Evolutionary conservation across 2,888 invertebrate genomes (phyloP), one percentile per base, ranked within the genome.

Genomic region (Antheraea yamamai): DNA sequence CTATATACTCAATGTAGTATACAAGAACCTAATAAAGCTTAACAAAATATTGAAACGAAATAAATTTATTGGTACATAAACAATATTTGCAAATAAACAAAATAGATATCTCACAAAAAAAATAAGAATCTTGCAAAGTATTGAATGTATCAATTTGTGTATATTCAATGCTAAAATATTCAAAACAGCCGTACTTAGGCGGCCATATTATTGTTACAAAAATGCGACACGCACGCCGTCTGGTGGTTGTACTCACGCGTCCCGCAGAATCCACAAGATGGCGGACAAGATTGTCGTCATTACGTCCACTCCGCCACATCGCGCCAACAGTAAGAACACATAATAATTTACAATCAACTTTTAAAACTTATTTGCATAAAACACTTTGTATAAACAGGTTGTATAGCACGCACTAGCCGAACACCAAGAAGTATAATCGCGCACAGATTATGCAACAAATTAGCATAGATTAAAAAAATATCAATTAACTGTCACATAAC

Each of bases 141-240:
- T 71, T 75, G 47, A 74, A 79, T 78, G 72, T 78, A 79, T 75
- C 70, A 79, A 84, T 80, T 77, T 81, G 80, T 78, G 78, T 72
- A 83, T 81, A 84, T 81, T 81, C 81, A 81, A 94, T 94, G 93
- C 88, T 91, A 94, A 94, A 92, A 92, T 94, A 94, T 94, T 93
- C 93, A 92, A 90, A 89, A 84, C 83, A 81, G 80, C 82, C 81
- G 82, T 85, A 85, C 85, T 86, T 82, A 84, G 87, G 87, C 87
- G 77, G 92, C 91, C 92, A 91, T 90, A 87, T 89, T 89, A 89
- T 85, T 84, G 84, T 80, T 80, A 82, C 81, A 83, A 81, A 84
- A 70, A 81, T 81, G 88, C 90, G 91, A 89, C 92, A 91, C 89
- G 92, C 90, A 89, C 94, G 94, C 94, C 94, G 88, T 90, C 93